Conservation (phyloP, 2,888 invertebrate species). For the Drosophila demipolita region DNA sequence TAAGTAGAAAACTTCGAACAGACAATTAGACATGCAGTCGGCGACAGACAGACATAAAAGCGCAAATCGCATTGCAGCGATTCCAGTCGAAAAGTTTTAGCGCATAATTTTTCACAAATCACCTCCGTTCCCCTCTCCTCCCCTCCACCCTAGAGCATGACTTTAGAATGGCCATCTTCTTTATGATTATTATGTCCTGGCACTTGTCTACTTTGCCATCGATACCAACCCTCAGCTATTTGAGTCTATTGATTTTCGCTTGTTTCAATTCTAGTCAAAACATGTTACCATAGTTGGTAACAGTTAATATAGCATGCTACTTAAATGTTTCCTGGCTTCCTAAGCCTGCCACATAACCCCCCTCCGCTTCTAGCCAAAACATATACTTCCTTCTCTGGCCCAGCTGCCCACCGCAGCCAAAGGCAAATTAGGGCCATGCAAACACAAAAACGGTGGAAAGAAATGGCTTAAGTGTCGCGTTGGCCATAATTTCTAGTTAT, state of each 20-base stretch:
- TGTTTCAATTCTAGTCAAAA: constrained; percentile 46
- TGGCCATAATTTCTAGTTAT: constrained; percentile 79
- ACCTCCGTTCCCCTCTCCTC: not conserved
- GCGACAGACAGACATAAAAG: constrained; percentile 53
- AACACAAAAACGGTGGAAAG: constrained; percentile 54
- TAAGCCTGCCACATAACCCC: constrained; percentile 21
- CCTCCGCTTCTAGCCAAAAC: not conserved
- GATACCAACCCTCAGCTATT: constrained; percentile 37
- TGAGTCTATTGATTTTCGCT: constrained; percentile 25
- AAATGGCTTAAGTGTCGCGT: constrained; percentile 82
- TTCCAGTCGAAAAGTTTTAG: constrained; percentile 49
- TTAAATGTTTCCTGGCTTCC: constrained; percentile 33
- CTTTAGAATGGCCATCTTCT: constrained; percentile 50
- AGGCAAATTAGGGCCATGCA: constrained; percentile 71
- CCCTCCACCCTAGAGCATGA: not conserved
- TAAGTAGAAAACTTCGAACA: constrained; percentile 74
- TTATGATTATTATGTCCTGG: constrained; percentile 35
- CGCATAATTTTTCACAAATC: constrained; percentile 49
- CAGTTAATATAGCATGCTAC: constrained; percentile 68
- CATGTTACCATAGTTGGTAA: constrained; percentile 28
- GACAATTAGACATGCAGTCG: constrained; percentile 74
- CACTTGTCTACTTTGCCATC: constrained; percentile 60
- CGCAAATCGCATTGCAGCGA: constrained; percentile 49
- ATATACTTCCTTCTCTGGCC: not conserved
- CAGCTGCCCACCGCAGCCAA: constrained; percentile 9